Conservation (phyloP, 2,888 invertebrate genomes). For the Siphonodentalium dalli region DNA sequence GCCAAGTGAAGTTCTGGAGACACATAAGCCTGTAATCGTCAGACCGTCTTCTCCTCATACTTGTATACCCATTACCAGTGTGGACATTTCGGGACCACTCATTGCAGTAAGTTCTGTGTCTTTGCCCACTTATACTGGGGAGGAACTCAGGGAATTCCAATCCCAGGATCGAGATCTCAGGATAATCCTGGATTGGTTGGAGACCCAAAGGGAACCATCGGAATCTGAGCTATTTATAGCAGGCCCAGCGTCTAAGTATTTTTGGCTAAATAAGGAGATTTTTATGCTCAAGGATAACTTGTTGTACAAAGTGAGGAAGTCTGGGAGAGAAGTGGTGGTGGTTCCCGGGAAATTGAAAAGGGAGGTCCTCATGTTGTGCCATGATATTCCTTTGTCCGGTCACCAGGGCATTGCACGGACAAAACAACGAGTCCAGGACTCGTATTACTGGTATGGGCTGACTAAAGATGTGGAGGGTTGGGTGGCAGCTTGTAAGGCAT, state of each 20-base stretch:
- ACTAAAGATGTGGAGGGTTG: too few species aligned
- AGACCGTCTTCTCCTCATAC: too few species aligned
- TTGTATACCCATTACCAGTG: too few species aligned
- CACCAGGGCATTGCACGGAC: conserved; percentile 11
- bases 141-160: background rate
- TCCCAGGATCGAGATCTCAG: background rate
- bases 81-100: too few species aligned
- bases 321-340: background rate
- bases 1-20: too few species aligned
- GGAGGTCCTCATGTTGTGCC: background rate
- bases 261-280: conserved; percentile 1
- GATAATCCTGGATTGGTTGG: conserved; percentile 5
- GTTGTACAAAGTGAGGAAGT: background rate
- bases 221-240: background rate
- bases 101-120: too few species aligned
- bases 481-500: background rate
- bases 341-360: background rate
- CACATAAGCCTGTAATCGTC: too few species aligned
- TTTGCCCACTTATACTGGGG: background rate
- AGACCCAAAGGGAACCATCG: background rate
- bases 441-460: background rate
- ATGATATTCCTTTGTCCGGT: conserved; percentile 5
- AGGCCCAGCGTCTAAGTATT: conserved; percentile 4
- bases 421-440: conserved; percentile 1
- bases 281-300: background rate